These are phyloP conservation scores for Piezodorus guildinii DNA, from an alignment of 1,140 invertebrate species.

Conservation along the genomic window DNA sequence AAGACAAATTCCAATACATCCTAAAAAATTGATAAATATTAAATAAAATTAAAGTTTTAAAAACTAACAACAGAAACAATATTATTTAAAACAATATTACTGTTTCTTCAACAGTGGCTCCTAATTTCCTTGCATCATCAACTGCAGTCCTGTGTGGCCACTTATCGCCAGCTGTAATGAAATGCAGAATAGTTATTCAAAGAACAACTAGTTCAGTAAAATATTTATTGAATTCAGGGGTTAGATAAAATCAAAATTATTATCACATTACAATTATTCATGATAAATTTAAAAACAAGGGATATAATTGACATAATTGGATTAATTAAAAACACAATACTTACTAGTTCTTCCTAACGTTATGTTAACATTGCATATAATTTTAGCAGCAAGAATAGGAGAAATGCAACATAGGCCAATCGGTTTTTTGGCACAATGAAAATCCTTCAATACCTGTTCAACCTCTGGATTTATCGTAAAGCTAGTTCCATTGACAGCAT, in stretches of 20 bases:
- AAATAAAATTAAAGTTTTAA: conserved; percentile 7
- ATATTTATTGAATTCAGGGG: too few relatives aligned
- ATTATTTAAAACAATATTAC: conserved; percentile 10
- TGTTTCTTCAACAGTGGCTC: conserved; percentile 37
- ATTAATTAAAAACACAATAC: too few relatives aligned
- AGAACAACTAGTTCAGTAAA: too few relatives aligned
- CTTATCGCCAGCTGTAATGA: conserved; percentile 33
- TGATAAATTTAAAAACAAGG: too few relatives aligned
- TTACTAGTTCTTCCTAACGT: conserved; percentile 40
- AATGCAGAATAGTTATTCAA: background rate
- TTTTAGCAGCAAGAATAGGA: conserved; percentile 43
- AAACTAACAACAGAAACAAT: conserved; percentile 31
- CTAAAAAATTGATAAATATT: conserved; percentile 29
- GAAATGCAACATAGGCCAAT: conserved; percentile 49
- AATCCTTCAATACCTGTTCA: conserved; percentile 40
- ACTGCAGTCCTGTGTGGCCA: conserved; percentile 48
- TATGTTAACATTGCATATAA: conserved; percentile 40
- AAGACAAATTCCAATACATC: conserved; percentile 38
- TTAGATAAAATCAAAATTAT: too few relatives aligned
- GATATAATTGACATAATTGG: too few relatives aligned
- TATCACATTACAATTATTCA: too few relatives aligned
- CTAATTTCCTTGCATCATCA: conserved; percentile 39
- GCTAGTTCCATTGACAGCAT: conserved; percentile 42
- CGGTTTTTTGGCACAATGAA: conserved; percentile 43
- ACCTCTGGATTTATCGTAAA: conserved; percentile 42